Evolutionary conservation across 2,113 vertebrate species (phyloP), one percentile per base, ranked within the genome.

Genomic region (Halichoerus grypus): DNA sequence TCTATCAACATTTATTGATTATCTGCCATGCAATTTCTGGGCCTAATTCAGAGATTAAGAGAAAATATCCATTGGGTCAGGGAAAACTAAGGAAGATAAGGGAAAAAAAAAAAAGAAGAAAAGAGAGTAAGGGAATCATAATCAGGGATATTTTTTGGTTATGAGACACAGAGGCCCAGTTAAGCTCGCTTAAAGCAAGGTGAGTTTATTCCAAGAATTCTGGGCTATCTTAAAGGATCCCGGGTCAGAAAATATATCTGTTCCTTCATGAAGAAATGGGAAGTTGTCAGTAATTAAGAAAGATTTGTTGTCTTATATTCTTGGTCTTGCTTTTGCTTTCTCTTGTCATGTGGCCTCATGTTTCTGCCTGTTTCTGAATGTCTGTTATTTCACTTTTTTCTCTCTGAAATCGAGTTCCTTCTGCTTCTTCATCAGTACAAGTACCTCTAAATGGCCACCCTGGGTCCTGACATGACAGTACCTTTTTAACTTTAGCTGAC

Each of bases 181-280:
- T 69, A 85, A 87, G 18, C 15, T 77, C 82, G 8, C 26, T 87
- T 89, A 94, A 83, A 94, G 18, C 5, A 88, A 88, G 3, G 1
- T 46, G 36, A 84, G 19, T 71, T 87, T 90, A 85, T 92, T 72
- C 31, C 18, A 63, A 88, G 33, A 79, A 49, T 91, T 94, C 46
- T 65, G 2, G 74, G 12, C 28, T 79, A 19, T 84, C 51, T 79
- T 39, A 72, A 91, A 71, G 28, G 14, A 88, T 74, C 33, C 67
- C 36, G 13, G 12, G 14, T 82, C 15, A 69, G 51, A 89, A 95
- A 92, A 91, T 55, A 15, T 18, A 49, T 10, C 11, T 92, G 16
- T 84, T 88, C 18, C 59, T 96, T 96, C 28, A 61, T 84, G 33
- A 81, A 96, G 76, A 94, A 83, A 72, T 57, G n/a, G 16, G 67